Evolutionary conservation across 2,888 invertebrate genomes (phyloP).

Genomic region (Epirrita christyi): DNA sequence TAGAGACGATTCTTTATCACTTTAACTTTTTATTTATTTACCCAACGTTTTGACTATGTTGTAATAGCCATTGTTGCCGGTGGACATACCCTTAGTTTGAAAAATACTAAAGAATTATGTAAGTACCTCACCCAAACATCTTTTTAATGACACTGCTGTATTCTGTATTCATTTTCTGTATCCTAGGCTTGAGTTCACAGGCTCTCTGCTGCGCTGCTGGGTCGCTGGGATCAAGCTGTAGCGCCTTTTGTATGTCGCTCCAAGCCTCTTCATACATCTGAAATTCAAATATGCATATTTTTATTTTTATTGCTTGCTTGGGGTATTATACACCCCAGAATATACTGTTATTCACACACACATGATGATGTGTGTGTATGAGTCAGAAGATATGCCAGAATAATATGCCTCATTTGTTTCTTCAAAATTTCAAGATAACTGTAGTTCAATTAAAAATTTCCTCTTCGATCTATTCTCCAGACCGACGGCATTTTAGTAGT

Average conservation of each 20-base stretch:
- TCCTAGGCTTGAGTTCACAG: slow-evolving; percentile 78
- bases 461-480: too few species aligned
- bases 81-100: too few species aligned
- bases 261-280: slow-evolving; percentile 88
- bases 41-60: too few species aligned
- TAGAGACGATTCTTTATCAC: too few species aligned
- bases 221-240: slow-evolving; percentile 87
- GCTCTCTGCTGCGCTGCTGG: slow-evolving; percentile 86
- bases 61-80: too few species aligned
- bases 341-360: background rate
- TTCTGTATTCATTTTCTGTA: slow-evolving; percentile 85
- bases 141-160: slow-evolving; percentile 85
- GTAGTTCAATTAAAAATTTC: too few species aligned
- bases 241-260: slow-evolving; percentile 80
- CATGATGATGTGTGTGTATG: too few species aligned
- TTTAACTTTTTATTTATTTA: too few species aligned
- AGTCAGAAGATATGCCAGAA: too few species aligned
- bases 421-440: too few species aligned
- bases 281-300: slow-evolving; percentile 42
- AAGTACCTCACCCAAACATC: slow-evolving; percentile 69
- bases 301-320: background rate
- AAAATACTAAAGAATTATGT: background rate
- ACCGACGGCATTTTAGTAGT: too few species aligned
- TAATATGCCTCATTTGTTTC: too few species aligned
- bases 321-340: background rate